Evolutionary conservation across 2,888 invertebrate species (phyloP).

Genomic region (Seira ritae): DNA sequence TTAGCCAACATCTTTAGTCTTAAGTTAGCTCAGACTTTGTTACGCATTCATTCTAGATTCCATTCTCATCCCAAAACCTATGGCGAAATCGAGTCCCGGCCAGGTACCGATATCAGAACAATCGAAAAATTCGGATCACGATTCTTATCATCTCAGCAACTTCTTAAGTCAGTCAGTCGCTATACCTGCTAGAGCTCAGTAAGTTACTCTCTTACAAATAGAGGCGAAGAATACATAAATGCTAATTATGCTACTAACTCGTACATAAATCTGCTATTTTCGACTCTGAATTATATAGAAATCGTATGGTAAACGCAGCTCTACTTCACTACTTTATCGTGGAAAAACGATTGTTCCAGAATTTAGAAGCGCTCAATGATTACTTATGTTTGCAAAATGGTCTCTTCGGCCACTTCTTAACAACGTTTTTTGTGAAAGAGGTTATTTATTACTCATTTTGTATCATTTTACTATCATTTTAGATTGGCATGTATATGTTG

Average conservation of each 20-base stretch:
- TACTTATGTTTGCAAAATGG: constrained; percentile 72
- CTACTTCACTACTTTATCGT: constrained; percentile 70
- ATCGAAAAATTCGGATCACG: constrained; percentile 18
- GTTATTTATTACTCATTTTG: constrained; percentile 32
- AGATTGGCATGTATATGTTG: no score
- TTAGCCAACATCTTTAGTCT: no score
- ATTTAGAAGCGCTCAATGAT: constrained; percentile 67
- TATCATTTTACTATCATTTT: no score
- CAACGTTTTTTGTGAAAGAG: constrained; percentile 60
- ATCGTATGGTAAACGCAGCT: constrained; percentile 66
- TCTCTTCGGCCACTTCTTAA: constrained; percentile 67
- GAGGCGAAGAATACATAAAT: background rate
- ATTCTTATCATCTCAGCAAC: constrained; percentile 54
- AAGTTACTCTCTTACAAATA: constrained; percentile 23
- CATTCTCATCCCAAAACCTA: constrained; percentile 29
- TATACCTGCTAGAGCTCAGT: constrained; percentile 66
- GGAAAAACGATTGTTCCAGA: constrained; percentile 67
- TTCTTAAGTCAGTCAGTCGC: constrained; percentile 66
- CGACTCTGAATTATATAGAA: constrained; percentile 59
- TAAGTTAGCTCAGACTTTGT: no score
- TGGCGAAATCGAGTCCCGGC: background rate
- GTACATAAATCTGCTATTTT: no score
- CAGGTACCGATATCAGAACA: background rate
- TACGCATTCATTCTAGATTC: constrained; percentile 22
- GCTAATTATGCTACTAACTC: no score